Conservation (phyloP, 2,113 vertebrate species). For the Hippocampus mohnikei region DNA sequence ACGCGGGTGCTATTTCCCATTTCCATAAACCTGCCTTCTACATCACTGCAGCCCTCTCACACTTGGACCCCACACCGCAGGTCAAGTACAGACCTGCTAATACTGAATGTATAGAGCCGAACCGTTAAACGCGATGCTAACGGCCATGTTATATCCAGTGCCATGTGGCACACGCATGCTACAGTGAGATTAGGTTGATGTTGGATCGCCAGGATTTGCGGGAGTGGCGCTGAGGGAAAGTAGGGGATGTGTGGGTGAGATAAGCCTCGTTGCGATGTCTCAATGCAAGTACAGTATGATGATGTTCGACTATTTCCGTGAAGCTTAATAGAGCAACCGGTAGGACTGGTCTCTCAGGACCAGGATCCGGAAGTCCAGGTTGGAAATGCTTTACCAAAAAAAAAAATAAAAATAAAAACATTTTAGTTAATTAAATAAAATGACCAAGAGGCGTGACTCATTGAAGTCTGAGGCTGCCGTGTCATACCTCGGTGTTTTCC, state of each 20-base stretch:
- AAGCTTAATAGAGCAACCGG: background rate
- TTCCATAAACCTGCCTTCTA: constrained; percentile 71
- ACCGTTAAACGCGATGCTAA: constrained; percentile 50
- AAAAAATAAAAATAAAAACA: no score
- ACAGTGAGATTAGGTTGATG: constrained; percentile 51
- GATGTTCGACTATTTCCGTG: background rate
- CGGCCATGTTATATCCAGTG: constrained; percentile 57
- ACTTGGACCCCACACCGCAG: constrained; percentile 49
- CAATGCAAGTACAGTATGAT: background rate
- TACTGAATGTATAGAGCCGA: constrained; percentile 57
- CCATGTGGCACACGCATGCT: constrained; percentile 39
- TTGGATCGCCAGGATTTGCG: constrained; percentile 57
- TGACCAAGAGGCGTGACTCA: no score
- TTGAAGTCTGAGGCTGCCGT: no score
- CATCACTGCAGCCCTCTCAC: constrained; percentile 63
- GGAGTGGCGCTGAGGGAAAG: constrained; percentile 34
- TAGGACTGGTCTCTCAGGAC: background rate
- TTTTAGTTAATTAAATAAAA: no score
- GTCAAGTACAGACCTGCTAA: constrained; percentile 37
- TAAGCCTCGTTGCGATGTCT: background rate
- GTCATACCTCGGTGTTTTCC: no score
- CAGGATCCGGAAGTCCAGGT: no score
- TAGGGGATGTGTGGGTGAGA: constrained; percentile 10
- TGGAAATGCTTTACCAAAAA: no score
- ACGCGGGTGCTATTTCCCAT: constrained; percentile 67